A percentile compares a stretch with the other conserved stretches of the same genome.
Conservation (phyloP, 1,140 invertebrate genomes). For the Trichogramma pretiosum region DNA sequence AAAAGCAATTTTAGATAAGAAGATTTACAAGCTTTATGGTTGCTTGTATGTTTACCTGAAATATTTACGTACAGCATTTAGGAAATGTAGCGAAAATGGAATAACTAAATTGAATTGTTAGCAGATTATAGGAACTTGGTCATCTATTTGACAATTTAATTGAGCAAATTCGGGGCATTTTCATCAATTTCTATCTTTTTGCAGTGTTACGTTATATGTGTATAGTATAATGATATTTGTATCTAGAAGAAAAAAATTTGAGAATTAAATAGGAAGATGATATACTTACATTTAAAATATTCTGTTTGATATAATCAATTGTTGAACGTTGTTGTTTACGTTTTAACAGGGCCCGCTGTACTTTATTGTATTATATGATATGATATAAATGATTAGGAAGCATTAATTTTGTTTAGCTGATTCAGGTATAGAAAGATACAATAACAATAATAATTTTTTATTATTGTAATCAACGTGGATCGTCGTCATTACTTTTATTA, state of each 20-base stretch:
- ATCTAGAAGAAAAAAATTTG: constrained; percentile 14
- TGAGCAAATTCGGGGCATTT: constrained; percentile 30
- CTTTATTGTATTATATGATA: constrained; percentile 44
- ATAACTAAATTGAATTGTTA: background rate
- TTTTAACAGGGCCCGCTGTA: constrained; percentile 42
- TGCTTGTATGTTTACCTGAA: too few species aligned
- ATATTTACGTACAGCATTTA: too few species aligned
- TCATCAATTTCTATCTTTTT: constrained; percentile 23
- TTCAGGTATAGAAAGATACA: too few species aligned
- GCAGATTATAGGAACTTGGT: too few species aligned
- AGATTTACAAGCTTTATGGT: too few species aligned
- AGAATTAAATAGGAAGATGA: too few species aligned
- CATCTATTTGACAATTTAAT: too few species aligned
- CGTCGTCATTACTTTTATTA: constrained; percentile 23
- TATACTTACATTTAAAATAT: constrained; percentile 21
- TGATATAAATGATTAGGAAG: too few species aligned
- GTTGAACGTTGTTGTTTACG: constrained; percentile 44
- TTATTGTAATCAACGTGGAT: constrained; percentile 16
- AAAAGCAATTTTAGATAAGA: too few species aligned
- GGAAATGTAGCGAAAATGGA: background rate
- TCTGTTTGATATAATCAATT: constrained; percentile 45
- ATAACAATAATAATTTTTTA: constrained; percentile 22
- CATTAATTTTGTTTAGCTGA: too few species aligned
- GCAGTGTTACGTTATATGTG: constrained; percentile 43
- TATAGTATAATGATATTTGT: constrained; percentile 39